Evolutionary conservation across 2,888 invertebrate genomes (phyloP).

Genomic region (Temnothorax unifasciatus): DNA sequence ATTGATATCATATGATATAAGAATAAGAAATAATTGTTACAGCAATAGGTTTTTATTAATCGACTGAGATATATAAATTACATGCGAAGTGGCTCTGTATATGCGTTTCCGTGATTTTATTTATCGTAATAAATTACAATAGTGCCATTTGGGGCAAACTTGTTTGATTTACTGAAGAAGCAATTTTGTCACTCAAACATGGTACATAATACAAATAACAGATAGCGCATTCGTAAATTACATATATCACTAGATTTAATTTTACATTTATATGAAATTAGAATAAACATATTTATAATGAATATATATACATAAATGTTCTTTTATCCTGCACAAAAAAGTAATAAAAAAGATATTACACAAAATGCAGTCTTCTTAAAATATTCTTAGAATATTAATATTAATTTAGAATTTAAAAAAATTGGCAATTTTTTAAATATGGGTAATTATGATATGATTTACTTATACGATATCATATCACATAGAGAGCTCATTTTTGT

Average conservation of each 20-base stretch:
- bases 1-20: conserved; percentile 58
- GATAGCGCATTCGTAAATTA: conserved; percentile 57
- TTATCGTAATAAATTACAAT: conserved; percentile 69
- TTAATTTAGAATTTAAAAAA: neutral
- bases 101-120: conserved; percentile 60
- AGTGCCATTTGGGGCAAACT: conserved; percentile 79
- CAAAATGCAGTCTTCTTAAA: conserved; percentile 33
- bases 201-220: conserved; percentile 40
- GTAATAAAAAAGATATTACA: conserved; percentile 43
- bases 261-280: conserved; percentile 64
- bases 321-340: conserved; percentile 41
- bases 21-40: conserved; percentile 33
- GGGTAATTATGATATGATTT: neutral
- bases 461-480: neutral
- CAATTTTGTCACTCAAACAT: conserved; percentile 60
- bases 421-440: conserved; percentile 21
- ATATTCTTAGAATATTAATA: conserved; percentile 35
- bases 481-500: conserved; percentile 32
- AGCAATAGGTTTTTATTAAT: conserved; percentile 59
- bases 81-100: conserved; percentile 59
- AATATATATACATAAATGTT: conserved; percentile 40
- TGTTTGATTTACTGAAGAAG: conserved; percentile 66
- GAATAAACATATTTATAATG: conserved; percentile 55
- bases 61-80: conserved; percentile 65
- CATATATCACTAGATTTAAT: conserved; percentile 63